Evolutionary conservation across 2,797 vertebrate genomes (phyloP).

Genomic region (Heterohyrax brucei): DNA sequence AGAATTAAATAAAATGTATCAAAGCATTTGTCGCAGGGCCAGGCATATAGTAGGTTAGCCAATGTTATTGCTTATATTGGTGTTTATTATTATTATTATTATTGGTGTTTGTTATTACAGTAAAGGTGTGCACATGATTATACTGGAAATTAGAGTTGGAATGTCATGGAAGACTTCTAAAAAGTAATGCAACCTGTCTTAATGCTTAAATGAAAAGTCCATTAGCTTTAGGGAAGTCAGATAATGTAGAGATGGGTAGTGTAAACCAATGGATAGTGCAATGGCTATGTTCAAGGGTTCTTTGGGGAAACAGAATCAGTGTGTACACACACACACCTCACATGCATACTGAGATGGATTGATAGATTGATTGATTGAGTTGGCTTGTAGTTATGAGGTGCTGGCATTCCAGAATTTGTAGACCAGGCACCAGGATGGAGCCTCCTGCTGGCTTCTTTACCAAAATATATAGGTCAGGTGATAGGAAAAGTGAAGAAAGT

Average conservation of each 20-base stretch:
- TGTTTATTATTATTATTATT: conserved; percentile 10
- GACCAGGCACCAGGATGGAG: no score
- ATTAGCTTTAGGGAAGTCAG: background rate
- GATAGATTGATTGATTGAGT: no score
- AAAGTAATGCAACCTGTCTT: background rate
- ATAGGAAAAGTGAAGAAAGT: no score
- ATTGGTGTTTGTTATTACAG: background rate
- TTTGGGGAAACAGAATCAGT: no score
- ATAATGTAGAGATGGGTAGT: background rate
- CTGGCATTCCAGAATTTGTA: no score
- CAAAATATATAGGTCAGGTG: no score
- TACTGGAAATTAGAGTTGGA: background rate
- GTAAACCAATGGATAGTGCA: background rate
- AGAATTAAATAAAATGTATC: background rate
- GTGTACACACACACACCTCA: no score
- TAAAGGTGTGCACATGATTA: background rate
- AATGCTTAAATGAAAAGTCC: background rate
- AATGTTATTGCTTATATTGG: background rate
- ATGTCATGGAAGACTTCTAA: background rate
- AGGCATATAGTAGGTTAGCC: background rate
- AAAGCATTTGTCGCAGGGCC: background rate
- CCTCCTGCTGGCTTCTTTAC: no score
- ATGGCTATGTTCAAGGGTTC: background rate
- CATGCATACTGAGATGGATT: no score
- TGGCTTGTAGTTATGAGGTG: no score